phyloP scores from a whole-genome alignment of 1,140 invertebrate species.

The Leptinotarsa undecemlineata region DNA sequence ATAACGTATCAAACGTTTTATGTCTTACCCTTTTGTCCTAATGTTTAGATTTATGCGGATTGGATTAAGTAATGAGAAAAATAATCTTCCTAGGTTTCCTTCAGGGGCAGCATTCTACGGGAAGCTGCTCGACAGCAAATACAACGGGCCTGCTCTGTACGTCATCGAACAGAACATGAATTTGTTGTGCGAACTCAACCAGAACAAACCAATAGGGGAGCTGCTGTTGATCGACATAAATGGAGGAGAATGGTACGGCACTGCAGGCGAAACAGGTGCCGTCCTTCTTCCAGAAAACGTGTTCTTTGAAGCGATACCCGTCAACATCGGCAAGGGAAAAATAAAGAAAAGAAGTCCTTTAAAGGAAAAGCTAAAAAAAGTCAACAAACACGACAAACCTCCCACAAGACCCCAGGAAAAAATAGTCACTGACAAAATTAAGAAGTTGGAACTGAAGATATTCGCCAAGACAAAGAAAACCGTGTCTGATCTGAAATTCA shows the following conservation, averaged over 20 bases:
- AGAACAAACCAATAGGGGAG: constrained; percentile 45
- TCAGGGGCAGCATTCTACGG: constrained; percentile 40
- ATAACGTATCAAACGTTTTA: no score
- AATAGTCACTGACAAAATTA: neutral
- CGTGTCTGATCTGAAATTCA: constrained; percentile 34
- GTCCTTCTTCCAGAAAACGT: constrained; percentile 34
- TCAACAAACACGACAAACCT: neutral
- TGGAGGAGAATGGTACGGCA: constrained; percentile 44
- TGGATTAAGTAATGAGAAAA: no score
- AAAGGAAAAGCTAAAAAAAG: constrained; percentile 3
- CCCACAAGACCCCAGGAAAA: neutral
- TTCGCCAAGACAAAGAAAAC: constrained; percentile 37
- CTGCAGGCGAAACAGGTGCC: constrained; percentile 27
- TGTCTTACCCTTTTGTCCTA: no score
- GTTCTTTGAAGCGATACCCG: constrained; percentile 29
- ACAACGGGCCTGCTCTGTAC: constrained; percentile 38
- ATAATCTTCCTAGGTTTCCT: constrained; percentile 37
- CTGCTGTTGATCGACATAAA: constrained; percentile 44
- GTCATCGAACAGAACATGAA: constrained; percentile 33
- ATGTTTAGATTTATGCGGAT: no score
- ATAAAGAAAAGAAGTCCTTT: neutral
- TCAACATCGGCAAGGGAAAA: constrained; percentile 32
- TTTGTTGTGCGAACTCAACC: constrained; percentile 40
- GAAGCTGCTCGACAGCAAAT: constrained; percentile 24
- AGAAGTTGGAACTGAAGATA: constrained; percentile 27